Conservation (phyloP, 2,888 invertebrate species). For the Spialia ferax region DNA sequence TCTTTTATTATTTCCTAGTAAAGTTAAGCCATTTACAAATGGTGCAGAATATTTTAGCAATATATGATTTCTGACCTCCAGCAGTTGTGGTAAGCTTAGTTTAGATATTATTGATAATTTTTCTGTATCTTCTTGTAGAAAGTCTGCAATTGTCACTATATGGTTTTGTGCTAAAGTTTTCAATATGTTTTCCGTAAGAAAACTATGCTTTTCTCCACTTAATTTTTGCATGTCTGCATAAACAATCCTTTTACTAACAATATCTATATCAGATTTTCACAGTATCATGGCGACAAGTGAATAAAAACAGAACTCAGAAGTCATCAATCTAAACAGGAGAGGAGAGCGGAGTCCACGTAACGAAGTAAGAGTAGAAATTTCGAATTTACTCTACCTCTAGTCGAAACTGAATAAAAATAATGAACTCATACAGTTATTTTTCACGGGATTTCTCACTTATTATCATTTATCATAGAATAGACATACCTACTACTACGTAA, state of each 20-base stretch:
- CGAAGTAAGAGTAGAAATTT: no score
- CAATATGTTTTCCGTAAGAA: constrained; percentile 73
- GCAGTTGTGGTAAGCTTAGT: constrained; percentile 78
- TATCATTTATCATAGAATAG: no score
- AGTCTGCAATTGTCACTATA: constrained; percentile 85
- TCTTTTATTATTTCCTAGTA: constrained; percentile 61
- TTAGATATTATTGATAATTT: constrained; percentile 79
- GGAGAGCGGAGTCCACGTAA: no score
- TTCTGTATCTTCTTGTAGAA: constrained; percentile 85
- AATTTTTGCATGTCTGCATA: constrained; percentile 62
- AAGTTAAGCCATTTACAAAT: constrained; percentile 58
- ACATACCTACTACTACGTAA: no score
- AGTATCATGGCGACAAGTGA: no score
- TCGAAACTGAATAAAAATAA: no score
- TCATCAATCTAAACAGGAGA: no score
- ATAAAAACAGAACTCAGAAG: no score
- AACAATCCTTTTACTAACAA: background rate
- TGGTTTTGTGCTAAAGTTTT: constrained; percentile 79
- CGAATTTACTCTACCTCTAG: no score
- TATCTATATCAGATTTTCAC: no score
- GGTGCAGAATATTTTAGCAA: constrained; percentile 81
- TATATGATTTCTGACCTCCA: constrained; percentile 73
- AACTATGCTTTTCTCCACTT: constrained; percentile 52
- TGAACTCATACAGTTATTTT: no score
- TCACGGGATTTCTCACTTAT: no score